Evolutionary conservation across 1,140 invertebrate species (phyloP), one percentile per base, ranked within the genome.

Genomic region (Mercenaria mercenaria): DNA sequence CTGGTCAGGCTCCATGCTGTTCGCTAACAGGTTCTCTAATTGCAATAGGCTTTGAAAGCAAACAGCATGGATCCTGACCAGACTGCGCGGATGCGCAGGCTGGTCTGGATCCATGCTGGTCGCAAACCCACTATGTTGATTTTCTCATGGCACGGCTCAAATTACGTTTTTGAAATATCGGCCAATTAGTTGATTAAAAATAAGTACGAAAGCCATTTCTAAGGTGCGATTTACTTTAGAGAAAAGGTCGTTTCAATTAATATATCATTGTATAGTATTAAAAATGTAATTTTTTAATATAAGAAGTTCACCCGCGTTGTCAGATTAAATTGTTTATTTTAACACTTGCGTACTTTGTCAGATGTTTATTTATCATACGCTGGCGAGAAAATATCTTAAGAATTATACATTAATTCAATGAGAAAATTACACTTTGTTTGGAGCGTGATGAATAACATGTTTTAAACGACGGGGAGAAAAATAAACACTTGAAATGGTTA

Each of bases 241-340:
- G 18, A 1, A 8, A 72, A 29, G 4, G 18, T 29, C 59, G 26
- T 64, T 64, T 64, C 59, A 64, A 64, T 64, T 64, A 64, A 64
- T 64, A 64, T 26, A 10, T 26, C 29, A 64, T 64, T 64, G 59
- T 64, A n/a, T 26, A 8, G 59, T 29, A 64, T 64, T 72, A 41
- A 34, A 52, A 10, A 56, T 59, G 18, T 43, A 37, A 37, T 37
- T 67, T 67, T 64, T 82, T 64, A 3, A 64, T 23, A 59, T 26
- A 3, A 43, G 20, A 82, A 43, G 1, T 82, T n/a, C 34, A 47
- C 37, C 8, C 15, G 1, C 4, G 59, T 32, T 82, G 80, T 67
- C 80, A 82, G 37, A 64, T 64, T 26, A 50, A 43, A 15, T 39
- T 82, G 43, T 82, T 82, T 82, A 82, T 82, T 82, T 67, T 43